Percentiles rank a stretch among this genome's conserved stretches.
phyloP scores from a whole-genome alignment of 2,797 vertebrate genomes.

The Masticophis lateralis region DNA sequence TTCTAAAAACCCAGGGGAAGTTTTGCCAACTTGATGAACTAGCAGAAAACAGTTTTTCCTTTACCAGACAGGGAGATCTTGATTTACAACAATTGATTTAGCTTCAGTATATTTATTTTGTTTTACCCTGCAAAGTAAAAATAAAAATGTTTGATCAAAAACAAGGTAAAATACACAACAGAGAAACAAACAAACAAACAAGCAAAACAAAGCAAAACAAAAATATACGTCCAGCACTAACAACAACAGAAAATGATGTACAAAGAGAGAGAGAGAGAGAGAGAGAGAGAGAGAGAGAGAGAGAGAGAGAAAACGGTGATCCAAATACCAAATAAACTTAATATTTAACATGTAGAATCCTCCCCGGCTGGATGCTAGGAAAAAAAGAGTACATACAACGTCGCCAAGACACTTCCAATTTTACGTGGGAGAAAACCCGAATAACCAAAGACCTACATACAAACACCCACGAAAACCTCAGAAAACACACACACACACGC shows the following conservation, averaged over 20 bases:
- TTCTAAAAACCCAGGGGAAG: conserved; percentile 26
- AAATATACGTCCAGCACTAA: neutral
- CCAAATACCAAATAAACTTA: neutral
- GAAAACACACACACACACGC: too few species aligned
- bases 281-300: neutral
- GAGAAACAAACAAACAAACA: neutral
- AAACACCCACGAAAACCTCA: too few species aligned
- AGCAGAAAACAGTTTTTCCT: too few species aligned
- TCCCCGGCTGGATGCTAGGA: neutral
- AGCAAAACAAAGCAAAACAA: neutral
- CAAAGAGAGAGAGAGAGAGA: neutral
- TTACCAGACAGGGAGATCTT: neutral
- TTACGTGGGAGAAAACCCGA: too few species aligned
- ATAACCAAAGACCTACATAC: too few species aligned
- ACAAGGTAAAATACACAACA: neutral
- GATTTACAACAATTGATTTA: neutral
- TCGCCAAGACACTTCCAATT: too few species aligned
- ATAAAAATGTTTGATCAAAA: neutral
- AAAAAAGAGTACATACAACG: neutral
- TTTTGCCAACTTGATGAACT: neutral
- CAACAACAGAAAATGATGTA: neutral
- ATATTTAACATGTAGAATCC: neutral
- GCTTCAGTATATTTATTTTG: neutral
- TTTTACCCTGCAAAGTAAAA: neutral
- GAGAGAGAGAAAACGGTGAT: neutral